Evolutionary conservation across 2,113 vertebrate species (phyloP), one percentile per base, ranked within the genome.

Genomic region (Aphyosemion australe): DNA sequence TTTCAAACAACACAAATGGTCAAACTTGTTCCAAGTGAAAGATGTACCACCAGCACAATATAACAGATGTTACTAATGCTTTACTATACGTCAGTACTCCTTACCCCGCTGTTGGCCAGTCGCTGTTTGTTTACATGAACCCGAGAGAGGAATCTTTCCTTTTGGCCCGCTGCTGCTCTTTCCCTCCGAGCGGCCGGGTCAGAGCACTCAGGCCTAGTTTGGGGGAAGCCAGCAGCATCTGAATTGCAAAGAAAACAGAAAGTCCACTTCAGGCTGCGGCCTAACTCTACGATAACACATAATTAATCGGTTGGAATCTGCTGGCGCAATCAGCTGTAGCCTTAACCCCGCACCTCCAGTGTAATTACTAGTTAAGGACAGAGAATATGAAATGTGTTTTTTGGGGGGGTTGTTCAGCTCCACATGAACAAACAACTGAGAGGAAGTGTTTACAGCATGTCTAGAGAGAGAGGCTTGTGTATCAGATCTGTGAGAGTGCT

Each of bases 191-290:
- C 80, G 61, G 68, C 43, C 9, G 65, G 86, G 86, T 84, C 85
- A 88, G 61, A 59, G 76, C 73, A 55, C 82, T 74, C 78, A 49
- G 72, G 75, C 82, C 74, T 78, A 76, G 87, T 88, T 86, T 83
- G 82, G 86, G 77, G 82, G 82, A 84, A 87, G 69, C 77, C 83
- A 79, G 66, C 77, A 74, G 55, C 65, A 65, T 82, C 70, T 79
- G 75, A 87, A 90, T 75, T 87, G 83, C 82, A 85, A 89, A 86
- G 86, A 86, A 91, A 91, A 91, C 86, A 83, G 50, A 63, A 76
- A 82, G 19, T 86, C 80, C 69, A 72, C 78, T 84, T 80, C 70
- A 20, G 83, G 80, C 87, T 76, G 61, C 49, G 76, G 81, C 53
- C 65, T 37, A 50, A 80, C 72, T 86, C 79, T 80, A 81, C 72